Evolutionary conservation across 2,797 vertebrate genomes (phyloP).

Genomic region (Dromococcyx pavoninus): DNA sequence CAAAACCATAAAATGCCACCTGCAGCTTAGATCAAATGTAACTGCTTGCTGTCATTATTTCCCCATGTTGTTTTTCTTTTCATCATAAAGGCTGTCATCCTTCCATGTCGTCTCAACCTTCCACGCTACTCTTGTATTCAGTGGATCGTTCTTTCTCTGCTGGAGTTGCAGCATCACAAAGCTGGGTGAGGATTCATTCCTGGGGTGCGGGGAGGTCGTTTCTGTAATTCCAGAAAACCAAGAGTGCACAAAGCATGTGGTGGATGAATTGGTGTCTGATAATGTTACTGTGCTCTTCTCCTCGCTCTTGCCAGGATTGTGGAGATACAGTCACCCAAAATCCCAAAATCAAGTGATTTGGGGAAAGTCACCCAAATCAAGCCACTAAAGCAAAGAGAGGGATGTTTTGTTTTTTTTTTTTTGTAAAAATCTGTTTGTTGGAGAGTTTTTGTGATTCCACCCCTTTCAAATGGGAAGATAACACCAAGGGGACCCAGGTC

Average conservation of each 20-base stretch:
- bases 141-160: not conserved
- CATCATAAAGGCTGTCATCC: not conserved
- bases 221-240: no score
- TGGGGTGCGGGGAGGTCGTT: fast-evolving
- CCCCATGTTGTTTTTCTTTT: not conserved
- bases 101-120: fast-evolving
- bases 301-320: fast-evolving
- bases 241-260: not conserved
- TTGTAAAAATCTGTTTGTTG: no score
- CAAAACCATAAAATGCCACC: not conserved
- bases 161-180: not conserved
- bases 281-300: not conserved
- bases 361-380: no score
- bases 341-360: no score
- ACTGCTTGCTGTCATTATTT: fast-evolving
- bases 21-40: not conserved
- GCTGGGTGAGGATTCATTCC: fast-evolving
- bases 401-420: no score
- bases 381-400: no score
- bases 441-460: no score
- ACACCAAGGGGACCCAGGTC: no score
- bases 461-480: no score
- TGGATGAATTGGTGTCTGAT: fast-evolving
- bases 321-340: no score
- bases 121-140: fast-evolving